Conservation (phyloP, 2,797 vertebrate species). For the Etheostoma nigrum region DNA sequence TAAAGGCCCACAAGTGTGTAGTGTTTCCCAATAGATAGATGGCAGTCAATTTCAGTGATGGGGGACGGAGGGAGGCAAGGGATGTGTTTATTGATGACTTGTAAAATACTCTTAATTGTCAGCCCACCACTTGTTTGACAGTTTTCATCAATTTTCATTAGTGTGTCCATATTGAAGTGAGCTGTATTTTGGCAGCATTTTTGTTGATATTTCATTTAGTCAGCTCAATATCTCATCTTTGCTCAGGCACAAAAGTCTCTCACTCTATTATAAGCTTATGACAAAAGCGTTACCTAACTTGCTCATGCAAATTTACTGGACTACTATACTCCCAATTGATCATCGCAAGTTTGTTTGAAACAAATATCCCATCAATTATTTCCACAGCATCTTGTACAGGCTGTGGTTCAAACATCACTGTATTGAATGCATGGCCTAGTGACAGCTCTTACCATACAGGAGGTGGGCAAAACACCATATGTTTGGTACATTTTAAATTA, state of each 20-base stretch:
- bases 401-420: background rate
- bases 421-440: background rate
- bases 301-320: conserved; percentile 27
- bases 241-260: conserved; percentile 30
- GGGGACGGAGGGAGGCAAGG: conserved; percentile 2
- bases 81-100: conserved; percentile 51
- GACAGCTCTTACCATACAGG: background rate
- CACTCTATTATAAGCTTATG: conserved; percentile 32
- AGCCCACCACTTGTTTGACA: conserved; percentile 48
- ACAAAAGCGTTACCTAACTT: conserved; percentile 27
- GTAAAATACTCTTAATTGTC: conserved; percentile 46
- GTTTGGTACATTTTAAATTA: conserved; percentile 26
- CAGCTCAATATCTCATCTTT: conserved; percentile 55
- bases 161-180: conserved; percentile 46
- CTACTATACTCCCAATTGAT: conserved; percentile 4
- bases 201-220: conserved; percentile 66
- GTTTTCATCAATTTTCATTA: conserved; percentile 48
- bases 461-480: background rate
- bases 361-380: conserved; percentile 14
- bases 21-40: conserved; percentile 14
- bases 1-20: conserved; percentile 2
- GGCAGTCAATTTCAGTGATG: conserved; percentile 18
- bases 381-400: background rate
- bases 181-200: conserved; percentile 53
- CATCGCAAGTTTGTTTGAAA: background rate